phyloP scores from a whole-genome alignment of 2,797 vertebrate genomes.

The Enteromius argenteus region DNA sequence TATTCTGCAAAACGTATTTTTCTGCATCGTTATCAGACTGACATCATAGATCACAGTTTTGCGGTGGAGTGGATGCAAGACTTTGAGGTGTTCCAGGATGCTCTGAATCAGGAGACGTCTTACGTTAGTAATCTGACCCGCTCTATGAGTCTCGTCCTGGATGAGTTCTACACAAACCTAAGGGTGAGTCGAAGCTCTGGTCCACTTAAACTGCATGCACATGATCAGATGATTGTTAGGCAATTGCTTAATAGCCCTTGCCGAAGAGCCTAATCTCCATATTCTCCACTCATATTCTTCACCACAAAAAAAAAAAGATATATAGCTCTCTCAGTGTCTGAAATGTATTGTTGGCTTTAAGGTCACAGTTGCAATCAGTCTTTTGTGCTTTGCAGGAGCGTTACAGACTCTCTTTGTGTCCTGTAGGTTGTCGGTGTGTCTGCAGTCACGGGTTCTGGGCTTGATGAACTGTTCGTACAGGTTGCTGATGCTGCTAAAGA shows the following conservation, averaged over 20 bases:
- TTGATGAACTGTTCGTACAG: constrained; percentile 89
- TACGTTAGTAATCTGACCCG: constrained; percentile 95
- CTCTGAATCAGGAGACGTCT: constrained; percentile 92
- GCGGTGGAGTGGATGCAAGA: constrained; percentile 99
- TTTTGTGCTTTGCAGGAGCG: background rate
- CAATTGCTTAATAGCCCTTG: background rate
- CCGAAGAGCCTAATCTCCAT: background rate
- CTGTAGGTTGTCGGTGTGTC: constrained; percentile 95
- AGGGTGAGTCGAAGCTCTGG: constrained; percentile 70
- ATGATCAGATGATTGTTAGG: background rate
- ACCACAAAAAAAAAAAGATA: background rate
- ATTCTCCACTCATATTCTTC: background rate
- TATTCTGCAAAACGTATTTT: background rate
- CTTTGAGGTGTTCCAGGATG: constrained; percentile 95
- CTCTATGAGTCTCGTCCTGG: constrained; percentile 96
- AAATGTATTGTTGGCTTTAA: background rate
- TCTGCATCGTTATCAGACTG: constrained; percentile 80
- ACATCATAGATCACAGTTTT: constrained; percentile 96
- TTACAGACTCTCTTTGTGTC: background rate
- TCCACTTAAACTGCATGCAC: background rate
- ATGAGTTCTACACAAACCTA: constrained; percentile 91
- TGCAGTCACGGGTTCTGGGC: constrained; percentile 87
- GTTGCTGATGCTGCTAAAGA: constrained; percentile 89
- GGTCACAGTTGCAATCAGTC: background rate
- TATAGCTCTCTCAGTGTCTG: background rate